A percentile compares a stretch with the other conserved stretches of the same genome.
phyloP scores from a whole-genome alignment of 2,113 vertebrate genomes.

The Etheostoma cragini region DNA sequence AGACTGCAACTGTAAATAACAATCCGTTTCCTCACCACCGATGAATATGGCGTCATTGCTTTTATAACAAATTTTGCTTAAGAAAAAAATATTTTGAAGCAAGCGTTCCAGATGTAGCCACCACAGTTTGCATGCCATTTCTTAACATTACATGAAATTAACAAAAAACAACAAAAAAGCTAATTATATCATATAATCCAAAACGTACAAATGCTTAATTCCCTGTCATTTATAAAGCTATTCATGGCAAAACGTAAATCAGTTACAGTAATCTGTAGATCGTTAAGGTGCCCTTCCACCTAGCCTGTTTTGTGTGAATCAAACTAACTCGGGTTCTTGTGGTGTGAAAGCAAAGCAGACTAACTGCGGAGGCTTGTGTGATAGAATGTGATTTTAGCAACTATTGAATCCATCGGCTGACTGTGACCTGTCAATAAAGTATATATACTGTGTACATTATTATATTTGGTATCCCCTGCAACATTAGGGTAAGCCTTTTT shows the following conservation, averaged over 20 bases:
- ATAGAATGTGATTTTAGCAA: background rate
- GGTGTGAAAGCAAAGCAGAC: background rate
- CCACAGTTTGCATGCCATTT: background rate
- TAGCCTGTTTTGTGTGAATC: background rate
- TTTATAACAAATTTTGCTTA: constrained; percentile 12
- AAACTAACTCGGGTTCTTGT: background rate
- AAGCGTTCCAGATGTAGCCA: background rate
- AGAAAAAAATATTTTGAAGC: background rate
- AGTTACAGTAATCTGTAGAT: background rate
- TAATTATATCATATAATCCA: background rate
- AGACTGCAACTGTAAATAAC: constrained; percentile 64
- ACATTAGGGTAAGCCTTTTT: background rate
- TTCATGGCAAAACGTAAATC: background rate
- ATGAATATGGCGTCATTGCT: background rate
- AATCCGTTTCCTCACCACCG: constrained; percentile 3
- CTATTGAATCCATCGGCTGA: background rate
- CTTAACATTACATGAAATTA: background rate
- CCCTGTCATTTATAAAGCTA: background rate
- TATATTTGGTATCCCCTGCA: background rate
- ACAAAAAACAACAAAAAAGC: no score
- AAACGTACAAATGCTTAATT: background rate
- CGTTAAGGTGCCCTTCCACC: background rate
- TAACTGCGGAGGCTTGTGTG: background rate
- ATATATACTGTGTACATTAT: background rate
- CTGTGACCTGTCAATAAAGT: background rate